Evolutionary conservation across 2,113 vertebrate genomes (phyloP).

Genomic region (Calidris pygmaea): DNA sequence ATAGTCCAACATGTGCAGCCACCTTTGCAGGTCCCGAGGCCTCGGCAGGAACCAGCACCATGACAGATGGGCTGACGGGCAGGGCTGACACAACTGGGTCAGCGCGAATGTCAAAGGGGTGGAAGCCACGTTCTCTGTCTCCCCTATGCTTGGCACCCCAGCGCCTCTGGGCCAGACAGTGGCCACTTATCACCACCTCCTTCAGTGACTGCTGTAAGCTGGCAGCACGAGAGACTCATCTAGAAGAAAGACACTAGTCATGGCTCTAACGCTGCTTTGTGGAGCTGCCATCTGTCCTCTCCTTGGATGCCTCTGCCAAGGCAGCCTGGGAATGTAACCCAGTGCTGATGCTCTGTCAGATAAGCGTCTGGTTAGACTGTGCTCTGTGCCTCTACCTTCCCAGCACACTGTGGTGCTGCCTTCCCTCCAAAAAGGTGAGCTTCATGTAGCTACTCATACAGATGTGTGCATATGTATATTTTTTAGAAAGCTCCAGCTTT

Average conservation of each 20-base stretch:
- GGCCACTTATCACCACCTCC: background rate
- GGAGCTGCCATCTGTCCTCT: conserved; percentile 43
- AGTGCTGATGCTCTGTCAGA: background rate
- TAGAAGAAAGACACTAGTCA: background rate
- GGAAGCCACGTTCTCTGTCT: background rate
- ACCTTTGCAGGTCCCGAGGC: conserved; percentile 48
- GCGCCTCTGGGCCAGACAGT: background rate
- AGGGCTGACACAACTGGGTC: conserved; percentile 64
- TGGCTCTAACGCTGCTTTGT: background rate
- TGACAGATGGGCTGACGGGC: conserved; percentile 69
- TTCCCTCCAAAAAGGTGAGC: background rate
- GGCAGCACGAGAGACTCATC: background rate
- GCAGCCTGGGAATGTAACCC: background rate
- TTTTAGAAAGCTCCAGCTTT: background rate
- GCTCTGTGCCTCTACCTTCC: background rate
- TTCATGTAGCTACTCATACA: background rate
- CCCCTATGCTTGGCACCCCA: background rate
- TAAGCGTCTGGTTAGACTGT: background rate
- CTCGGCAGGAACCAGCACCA: conserved; percentile 46
- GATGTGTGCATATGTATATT: fast-evolving
- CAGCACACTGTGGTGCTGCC: background rate
- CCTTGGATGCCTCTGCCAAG: background rate
- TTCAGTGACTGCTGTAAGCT: background rate
- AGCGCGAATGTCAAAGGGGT: background rate
- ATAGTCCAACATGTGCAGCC: conserved; percentile 57